Conservation (phyloP, 2,113 vertebrate genomes). For the Psilopsiagon aurifrons region DNA sequence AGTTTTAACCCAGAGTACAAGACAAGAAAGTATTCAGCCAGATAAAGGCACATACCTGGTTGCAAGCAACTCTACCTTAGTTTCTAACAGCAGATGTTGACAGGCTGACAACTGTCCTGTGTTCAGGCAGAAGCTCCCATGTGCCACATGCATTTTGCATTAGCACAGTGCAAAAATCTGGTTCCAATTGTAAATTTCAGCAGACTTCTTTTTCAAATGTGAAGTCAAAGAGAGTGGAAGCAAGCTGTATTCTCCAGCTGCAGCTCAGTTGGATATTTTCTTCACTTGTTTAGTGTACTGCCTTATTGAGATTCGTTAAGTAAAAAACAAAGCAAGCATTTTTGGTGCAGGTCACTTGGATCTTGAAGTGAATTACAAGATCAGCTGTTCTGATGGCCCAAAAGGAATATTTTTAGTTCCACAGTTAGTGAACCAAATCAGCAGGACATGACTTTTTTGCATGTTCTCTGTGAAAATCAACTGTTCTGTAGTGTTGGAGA, state of each 20-base stretch:
- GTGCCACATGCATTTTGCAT: neutral
- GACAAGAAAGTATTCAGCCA: neutral
- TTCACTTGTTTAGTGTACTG: neutral
- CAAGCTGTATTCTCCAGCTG: neutral
- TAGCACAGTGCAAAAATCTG: neutral
- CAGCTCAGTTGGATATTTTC: neutral
- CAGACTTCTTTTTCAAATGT: neutral
- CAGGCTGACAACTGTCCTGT: neutral
- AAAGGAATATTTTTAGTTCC: slow-evolving; percentile 34
- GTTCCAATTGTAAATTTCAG: neutral
- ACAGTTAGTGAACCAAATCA: slow-evolving; percentile 43
- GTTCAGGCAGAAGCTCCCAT: neutral
- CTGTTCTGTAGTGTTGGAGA: neutral
- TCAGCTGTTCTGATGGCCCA: slow-evolving; percentile 8
- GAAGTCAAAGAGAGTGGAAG: neutral
- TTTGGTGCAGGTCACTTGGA: neutral
- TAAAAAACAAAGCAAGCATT: neutral
- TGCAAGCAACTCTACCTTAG: neutral
- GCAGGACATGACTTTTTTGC: neutral
- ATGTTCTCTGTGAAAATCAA: neutral
- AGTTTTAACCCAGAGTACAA: neutral
- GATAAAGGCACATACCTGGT: neutral
- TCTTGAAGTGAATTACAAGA: slow-evolving; percentile 8
- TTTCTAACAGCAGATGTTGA: neutral
- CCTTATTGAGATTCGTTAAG: neutral